A percentile compares a stretch with the other conserved stretches of the same genome.
These are phyloP conservation scores for Mesorhabditis sp. DNA, from an alignment of 2,888 invertebrate species.

Conservation along the genomic window DNA sequence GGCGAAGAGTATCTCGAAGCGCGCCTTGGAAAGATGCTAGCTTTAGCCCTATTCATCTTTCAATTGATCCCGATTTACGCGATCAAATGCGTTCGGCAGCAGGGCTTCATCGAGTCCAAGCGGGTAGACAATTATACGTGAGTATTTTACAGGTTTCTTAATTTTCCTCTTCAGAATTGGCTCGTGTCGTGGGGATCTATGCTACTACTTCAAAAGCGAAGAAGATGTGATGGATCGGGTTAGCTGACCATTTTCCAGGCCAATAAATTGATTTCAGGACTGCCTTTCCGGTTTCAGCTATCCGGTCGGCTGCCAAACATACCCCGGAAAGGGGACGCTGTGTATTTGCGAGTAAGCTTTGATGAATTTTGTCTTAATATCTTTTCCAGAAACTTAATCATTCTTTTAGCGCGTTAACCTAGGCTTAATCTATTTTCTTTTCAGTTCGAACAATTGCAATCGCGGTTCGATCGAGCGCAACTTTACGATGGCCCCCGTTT, in stretches of 20 bases:
- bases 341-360: constrained; percentile 3
- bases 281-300: constrained; percentile 1
- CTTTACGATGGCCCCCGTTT: background rate
- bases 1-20: too few species aligned
- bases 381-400: background rate
- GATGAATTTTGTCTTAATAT: background rate
- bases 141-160: background rate
- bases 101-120: background rate
- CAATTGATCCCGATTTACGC: background rate
- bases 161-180: background rate
- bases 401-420: background rate
- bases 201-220: constrained; percentile 4
- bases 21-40: too few species aligned
- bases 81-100: constrained; percentile 1
- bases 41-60: background rate
- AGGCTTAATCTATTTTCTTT: background rate
- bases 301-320: background rate
- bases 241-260: background rate
- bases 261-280: constrained; percentile 1
- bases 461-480: background rate
- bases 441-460: constrained; percentile 2
- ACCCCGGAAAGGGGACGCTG: constrained; percentile 3
- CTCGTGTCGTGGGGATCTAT: background rate
- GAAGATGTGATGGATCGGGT: constrained; percentile 1
- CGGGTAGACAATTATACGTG: constrained; percentile 2